A percentile compares a stretch with the other conserved stretches of the same genome.
Conservation (phyloP, 2,797 vertebrate genomes). For the Syndactyla subalaris region DNA sequence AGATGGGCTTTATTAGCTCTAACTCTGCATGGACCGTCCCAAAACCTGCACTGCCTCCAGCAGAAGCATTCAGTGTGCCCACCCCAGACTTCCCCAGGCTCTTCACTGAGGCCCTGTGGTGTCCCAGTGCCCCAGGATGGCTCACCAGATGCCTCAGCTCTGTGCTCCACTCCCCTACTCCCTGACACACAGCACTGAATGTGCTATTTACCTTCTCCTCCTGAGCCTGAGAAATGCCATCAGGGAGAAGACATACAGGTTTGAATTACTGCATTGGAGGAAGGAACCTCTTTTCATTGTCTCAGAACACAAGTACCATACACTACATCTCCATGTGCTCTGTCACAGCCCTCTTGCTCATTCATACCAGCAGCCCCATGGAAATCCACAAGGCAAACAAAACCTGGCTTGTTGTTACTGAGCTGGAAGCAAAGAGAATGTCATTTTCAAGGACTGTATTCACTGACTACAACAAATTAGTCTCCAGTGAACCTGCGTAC, state of each 20-base stretch:
- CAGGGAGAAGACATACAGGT: not conserved
- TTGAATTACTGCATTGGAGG: not conserved
- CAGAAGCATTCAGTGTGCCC: not conserved
- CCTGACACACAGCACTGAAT: not conserved
- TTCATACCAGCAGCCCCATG: not conserved
- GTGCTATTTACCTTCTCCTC: not conserved
- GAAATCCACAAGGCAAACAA: not conserved
- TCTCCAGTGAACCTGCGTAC: not conserved
- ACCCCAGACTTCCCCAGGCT: not conserved
- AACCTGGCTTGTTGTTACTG: not conserved
- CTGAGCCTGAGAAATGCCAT: not conserved
- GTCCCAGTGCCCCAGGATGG: not conserved
- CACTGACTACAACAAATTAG: not conserved
- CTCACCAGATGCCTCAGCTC: not conserved
- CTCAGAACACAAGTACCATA: not conserved
- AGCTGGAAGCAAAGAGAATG: not conserved
- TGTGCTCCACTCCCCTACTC: not conserved
- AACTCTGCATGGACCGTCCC: not conserved
- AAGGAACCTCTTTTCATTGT: not conserved
- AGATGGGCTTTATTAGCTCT: not conserved
- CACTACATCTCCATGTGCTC: not conserved
- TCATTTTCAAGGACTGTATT: not conserved
- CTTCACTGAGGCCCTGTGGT: rapidly evolving
- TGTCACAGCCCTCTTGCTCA: not conserved
- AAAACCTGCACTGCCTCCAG: not conserved